phyloP scores from a whole-genome alignment of 2,888 invertebrate species.

The Tubulanus polymorphus region DNA sequence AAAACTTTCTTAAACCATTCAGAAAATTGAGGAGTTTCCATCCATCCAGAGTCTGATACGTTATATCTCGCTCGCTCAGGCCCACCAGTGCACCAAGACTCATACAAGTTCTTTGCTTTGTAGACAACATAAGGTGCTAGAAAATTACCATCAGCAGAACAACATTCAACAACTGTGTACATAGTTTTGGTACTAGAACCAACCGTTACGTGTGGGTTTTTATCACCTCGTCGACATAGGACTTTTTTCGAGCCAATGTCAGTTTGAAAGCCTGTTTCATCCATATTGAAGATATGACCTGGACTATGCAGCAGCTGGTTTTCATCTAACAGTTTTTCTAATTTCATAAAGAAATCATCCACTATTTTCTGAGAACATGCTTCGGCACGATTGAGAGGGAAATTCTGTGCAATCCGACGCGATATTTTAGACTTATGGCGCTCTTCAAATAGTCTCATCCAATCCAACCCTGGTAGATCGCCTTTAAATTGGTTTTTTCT shows the following conservation, averaged over 20 bases:
- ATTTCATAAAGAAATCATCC: conserved; percentile 12
- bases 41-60: neutral
- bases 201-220: conserved; percentile 10
- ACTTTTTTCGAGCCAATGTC: conserved; percentile 11
- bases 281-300: conserved; percentile 13
- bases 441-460: conserved; percentile 2
- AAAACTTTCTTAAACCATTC: conserved; percentile 15
- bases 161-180: conserved; percentile 15
- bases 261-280: conserved; percentile 14
- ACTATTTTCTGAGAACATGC: conserved; percentile 13
- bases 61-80: conserved; percentile 5
- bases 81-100: conserved; percentile 13
- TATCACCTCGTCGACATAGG: conserved; percentile 9
- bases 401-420: conserved; percentile 12
- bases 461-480: neutral
- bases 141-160: conserved; percentile 13
- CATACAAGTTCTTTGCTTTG: conserved; percentile 14
- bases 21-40: conserved; percentile 1
- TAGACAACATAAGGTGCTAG: conserved; percentile 18
- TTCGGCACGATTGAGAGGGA: conserved; percentile 6
- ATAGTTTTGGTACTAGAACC: conserved; percentile 11
- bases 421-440: conserved; percentile 9
- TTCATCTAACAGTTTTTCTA: no score
- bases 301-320: no score
- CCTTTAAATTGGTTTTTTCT: neutral